Base-by-base conservation (phyloP, 2,797 vertebrate genomes). In the Lepidocolaptes lacrymiger region DNA sequence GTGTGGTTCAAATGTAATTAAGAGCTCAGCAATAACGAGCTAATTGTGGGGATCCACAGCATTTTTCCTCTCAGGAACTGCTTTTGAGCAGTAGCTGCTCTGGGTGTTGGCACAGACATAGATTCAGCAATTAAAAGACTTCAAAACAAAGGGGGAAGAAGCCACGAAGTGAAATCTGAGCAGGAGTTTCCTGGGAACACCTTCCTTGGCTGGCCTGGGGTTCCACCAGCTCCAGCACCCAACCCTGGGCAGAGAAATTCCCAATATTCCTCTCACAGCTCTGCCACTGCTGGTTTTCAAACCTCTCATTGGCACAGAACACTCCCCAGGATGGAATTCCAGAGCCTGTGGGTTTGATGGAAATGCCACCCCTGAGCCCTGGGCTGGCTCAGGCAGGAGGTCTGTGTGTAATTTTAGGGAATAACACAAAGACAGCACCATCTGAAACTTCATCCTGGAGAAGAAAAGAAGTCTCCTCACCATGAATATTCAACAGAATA, bases 41-140 rank as follows among this genome's bases (percentile, higher is more conserved):
- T 88, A 58, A 89, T 68, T 83, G 84, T 49, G 92, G 75, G 46
- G 89, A 85, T 72, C 77, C 84, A 67, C 82, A 19, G 56, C 22
- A 36, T 80, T 95, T 95, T 81, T 89, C 21, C 93, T 85, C 93
- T 71, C 86, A 89, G 93, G 92, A 96, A 58, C 84, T 87, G 18
- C 87, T 89, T 91, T 61, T 64, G 81, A 93, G 92, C 39, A 87
- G 91, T 2, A 71, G 84, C 74, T 73, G 59, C 3, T 93, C 81
- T 20, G 44, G 85, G 55, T 9, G 75, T 43, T 93, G 93, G 90
- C 91, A 91, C 43, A 43, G 84, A 54, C 74, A 81, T 36, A 52
- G 73, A 89, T 63, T 82, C 20, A 85, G 78, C 84, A 91, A 95
- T 72, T 96, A 66, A 73, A 92, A 93, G 21, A 58, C 36, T 58